Conservation (phyloP, 2,797 vertebrate species). For the Danio aesculapii region DNA sequence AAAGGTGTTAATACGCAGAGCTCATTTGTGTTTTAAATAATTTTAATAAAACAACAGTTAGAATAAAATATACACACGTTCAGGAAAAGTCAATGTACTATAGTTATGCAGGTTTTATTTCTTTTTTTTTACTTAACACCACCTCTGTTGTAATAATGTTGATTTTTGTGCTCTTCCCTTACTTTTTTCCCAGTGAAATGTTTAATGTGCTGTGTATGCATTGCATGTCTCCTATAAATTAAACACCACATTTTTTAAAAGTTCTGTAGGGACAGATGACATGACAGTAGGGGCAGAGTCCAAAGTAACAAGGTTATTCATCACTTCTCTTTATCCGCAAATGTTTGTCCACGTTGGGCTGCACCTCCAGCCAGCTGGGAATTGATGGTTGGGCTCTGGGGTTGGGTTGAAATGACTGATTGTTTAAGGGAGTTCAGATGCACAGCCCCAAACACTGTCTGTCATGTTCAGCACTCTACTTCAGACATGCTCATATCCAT, state of each 20-base stretch:
- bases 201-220: neutral
- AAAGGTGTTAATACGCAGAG: too few relatives aligned
- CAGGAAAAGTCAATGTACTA: too few relatives aligned
- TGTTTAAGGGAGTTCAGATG: conserved; percentile 39
- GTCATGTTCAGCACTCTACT: conserved; percentile 37
- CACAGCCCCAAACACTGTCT: conserved; percentile 46
- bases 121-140: too few relatives aligned
- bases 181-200: neutral
- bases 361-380: conserved; percentile 6
- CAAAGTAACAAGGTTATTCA: neutral
- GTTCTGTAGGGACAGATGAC: neutral
- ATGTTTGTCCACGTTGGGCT: conserved; percentile 8
- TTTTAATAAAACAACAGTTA: too few relatives aligned
- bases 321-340: conserved; percentile 1
- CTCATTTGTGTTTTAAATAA: too few relatives aligned
- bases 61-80: too few relatives aligned
- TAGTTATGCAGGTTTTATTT: too few relatives aligned
- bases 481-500: conserved; percentile 38
- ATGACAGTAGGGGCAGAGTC: neutral
- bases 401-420: conserved; percentile 36
- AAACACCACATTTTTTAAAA: neutral
- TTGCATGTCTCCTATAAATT: neutral
- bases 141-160: too few relatives aligned
- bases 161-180: too few relatives aligned
- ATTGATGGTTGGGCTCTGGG: neutral